Conservation (phyloP, 2,113 vertebrate species). For the Saccopteryx leptura region DNA sequence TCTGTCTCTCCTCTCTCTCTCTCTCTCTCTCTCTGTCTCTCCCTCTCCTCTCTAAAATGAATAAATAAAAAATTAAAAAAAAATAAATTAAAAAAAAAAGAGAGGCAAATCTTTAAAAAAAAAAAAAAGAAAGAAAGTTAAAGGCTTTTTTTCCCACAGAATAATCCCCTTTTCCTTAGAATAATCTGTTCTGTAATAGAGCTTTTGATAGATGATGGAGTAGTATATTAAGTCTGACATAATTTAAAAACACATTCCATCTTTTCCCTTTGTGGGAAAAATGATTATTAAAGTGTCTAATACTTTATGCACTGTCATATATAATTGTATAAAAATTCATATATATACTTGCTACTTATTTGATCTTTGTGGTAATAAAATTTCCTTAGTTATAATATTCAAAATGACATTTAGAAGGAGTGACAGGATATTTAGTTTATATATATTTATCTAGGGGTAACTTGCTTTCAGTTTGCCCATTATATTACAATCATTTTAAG, state of each 20-base stretch:
- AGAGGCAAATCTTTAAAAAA: too few relatives aligned
- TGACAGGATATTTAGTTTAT: slow-evolving; percentile 49
- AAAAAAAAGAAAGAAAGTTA: neutral
- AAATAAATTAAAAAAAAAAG: too few relatives aligned
- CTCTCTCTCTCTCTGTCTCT: too few relatives aligned
- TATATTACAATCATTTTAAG: slow-evolving; percentile 31
- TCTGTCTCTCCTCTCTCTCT: too few relatives aligned
- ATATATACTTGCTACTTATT: neutral
- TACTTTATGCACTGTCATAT: neutral
- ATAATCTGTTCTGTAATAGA: neutral
- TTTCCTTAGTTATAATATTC: slow-evolving; percentile 53
- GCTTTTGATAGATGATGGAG: slow-evolving; percentile 41
- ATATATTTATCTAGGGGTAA: neutral
- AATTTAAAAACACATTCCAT: neutral
- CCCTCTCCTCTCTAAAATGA: too few relatives aligned
- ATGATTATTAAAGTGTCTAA: slow-evolving; percentile 49
- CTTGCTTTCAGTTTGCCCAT: slow-evolving; percentile 17
- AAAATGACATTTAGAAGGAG: slow-evolving; percentile 18
- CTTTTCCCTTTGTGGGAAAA: neutral
- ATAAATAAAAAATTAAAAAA: too few relatives aligned
- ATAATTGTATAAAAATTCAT: neutral
- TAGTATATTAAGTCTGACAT: neutral
- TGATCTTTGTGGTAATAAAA: neutral
- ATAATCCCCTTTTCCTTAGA: neutral
- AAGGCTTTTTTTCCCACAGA: neutral